Evolutionary conservation across 2,888 invertebrate species (phyloP).

Genomic region (Colostygia pectinataria): DNA sequence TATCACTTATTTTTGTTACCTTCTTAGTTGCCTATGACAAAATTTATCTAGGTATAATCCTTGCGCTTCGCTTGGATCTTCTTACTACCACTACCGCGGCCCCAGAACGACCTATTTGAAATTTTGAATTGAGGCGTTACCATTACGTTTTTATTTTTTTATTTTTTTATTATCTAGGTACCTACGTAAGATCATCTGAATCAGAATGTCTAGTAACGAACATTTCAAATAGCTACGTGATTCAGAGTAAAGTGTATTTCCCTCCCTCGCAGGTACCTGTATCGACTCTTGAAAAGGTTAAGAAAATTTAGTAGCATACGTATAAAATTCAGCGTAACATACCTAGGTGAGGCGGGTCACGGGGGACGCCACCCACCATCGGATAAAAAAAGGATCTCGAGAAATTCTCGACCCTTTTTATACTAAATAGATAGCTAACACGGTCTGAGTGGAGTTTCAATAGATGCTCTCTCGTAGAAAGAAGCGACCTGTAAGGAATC

Average conservation of each 20-base stretch:
- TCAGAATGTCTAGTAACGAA: background rate
- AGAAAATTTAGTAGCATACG: conserved; percentile 37
- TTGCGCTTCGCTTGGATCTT: no score
- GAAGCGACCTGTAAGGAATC: conserved; percentile 81
- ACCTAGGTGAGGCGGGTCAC: conserved; percentile 38
- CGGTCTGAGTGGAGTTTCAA: conserved; percentile 83
- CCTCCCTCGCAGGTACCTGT: conserved; percentile 30
- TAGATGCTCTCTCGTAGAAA: conserved; percentile 80
- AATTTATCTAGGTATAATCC: no score
- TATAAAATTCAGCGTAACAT: conserved; percentile 37
- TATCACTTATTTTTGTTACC: no score
- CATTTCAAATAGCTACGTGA: conserved; percentile 3
- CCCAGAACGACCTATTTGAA: no score
- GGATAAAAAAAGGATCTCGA: conserved; percentile 79
- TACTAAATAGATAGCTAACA: conserved; percentile 83
- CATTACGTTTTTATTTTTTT: no score
- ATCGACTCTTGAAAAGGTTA: conserved; percentile 37
- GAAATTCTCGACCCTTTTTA: conserved; percentile 81
- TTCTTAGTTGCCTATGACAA: no score
- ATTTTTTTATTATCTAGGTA: no score
- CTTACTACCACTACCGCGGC: no score
- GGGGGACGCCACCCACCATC: conserved; percentile 58
- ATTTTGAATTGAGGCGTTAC: no score
- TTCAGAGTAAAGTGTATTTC: conserved; percentile 1
- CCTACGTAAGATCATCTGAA: no score